These are phyloP conservation scores for Apostichopus leukothele DNA, from an alignment of 53 echinoderm and acorn worm genomes.

Conservation along the genomic window DNA sequence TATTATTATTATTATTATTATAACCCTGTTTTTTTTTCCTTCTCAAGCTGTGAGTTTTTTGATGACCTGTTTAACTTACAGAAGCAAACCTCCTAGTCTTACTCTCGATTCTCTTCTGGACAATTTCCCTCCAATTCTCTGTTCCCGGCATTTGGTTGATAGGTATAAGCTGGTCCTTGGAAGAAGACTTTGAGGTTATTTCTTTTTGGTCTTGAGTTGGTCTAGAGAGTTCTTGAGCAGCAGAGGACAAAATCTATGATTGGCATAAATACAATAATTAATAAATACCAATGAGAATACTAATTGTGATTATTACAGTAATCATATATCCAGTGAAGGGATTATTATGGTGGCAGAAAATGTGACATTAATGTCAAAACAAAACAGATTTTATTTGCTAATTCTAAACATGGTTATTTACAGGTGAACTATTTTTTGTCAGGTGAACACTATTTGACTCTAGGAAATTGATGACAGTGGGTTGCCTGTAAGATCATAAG, in stretches of 20 bases:
- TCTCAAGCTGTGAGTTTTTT: background rate
- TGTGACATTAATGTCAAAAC: too few species aligned
- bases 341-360: too few species aligned
- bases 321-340: too few species aligned
- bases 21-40: too few species aligned
- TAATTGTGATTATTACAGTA: too few species aligned
- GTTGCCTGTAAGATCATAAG: too few species aligned
- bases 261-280: background rate
- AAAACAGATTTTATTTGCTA: too few species aligned
- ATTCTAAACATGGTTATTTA: too few species aligned
- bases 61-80: background rate
- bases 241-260: constrained; percentile 75
- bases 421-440: too few species aligned
- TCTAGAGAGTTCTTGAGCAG: constrained; percentile 83
- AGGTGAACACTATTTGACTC: too few species aligned
- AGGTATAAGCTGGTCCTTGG: background rate
- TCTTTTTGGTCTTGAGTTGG: constrained; percentile 49
- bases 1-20: background rate
- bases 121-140: constrained; percentile 84
- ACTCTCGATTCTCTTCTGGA: constrained; percentile 86
- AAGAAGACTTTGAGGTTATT: background rate
- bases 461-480: too few species aligned
- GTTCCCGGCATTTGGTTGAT: constrained; percentile 40
- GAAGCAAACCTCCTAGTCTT: constrained; percentile 91
- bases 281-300: background rate